Percentiles rank a stretch among this genome's conserved stretches.
These are phyloP conservation scores for Etheostoma cragini DNA, from an alignment of 2,113 vertebrate genomes.

Conservation along the genomic window DNA sequence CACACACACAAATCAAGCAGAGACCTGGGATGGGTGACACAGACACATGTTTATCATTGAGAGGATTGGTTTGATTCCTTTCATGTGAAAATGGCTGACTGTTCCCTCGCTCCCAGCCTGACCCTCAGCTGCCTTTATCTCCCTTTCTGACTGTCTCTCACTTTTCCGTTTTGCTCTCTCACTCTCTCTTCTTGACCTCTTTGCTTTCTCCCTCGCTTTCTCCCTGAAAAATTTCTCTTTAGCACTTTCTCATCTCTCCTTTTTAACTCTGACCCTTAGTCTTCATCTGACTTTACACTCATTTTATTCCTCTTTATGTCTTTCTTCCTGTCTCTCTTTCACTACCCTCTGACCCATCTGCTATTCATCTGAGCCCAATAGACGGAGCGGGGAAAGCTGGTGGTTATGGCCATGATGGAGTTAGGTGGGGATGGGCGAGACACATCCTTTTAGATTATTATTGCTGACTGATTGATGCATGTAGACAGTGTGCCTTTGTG, in stretches of 20 bases:
- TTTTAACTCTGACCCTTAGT: slow-evolving; percentile 57
- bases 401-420: slow-evolving; percentile 43
- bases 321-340: slow-evolving; percentile 46
- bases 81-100: slow-evolving; percentile 89
- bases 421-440: slow-evolving; percentile 34
- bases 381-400: slow-evolving; percentile 41
- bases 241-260: slow-evolving; percentile 9
- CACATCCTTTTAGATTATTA: slow-evolving; percentile 49
- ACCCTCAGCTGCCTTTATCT: slow-evolving; percentile 87
- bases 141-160: slow-evolving; percentile 19
- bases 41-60: slow-evolving; percentile 96
- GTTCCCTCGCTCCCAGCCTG: slow-evolving; percentile 86
- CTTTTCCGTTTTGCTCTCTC: slow-evolving; percentile 16
- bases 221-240: slow-evolving; percentile 24
- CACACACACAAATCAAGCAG: slow-evolving; percentile 57
- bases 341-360: slow-evolving; percentile 67
- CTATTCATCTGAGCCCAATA: slow-evolving; percentile 72
- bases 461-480: slow-evolving; percentile 50
- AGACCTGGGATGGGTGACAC: slow-evolving; percentile 88
- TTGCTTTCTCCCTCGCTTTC: slow-evolving; percentile 36
- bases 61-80: slow-evolving; percentile 83
- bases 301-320: slow-evolving; percentile 46
- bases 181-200: slow-evolving; percentile 10
- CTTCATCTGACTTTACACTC: slow-evolving; percentile 76
- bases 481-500: slow-evolving; percentile 16